Conservation (phyloP, 2,113 vertebrate species). For the Agapornis roseicollis region DNA sequence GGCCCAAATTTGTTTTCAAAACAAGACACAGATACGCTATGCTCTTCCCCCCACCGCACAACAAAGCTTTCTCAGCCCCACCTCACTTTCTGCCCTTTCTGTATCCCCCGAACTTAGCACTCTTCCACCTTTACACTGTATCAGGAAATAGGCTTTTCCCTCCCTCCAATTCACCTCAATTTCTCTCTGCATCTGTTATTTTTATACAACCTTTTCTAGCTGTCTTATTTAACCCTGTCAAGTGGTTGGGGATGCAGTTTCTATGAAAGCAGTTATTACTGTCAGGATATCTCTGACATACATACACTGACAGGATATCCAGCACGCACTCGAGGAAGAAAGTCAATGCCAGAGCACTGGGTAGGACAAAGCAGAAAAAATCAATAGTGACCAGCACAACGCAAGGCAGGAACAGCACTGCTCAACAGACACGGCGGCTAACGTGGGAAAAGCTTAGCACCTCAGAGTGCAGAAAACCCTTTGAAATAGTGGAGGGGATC, state of each 20-base stretch:
- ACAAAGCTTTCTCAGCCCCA: not conserved
- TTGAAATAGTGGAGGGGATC: not conserved
- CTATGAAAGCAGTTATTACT: not conserved
- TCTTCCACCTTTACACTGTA: rapidly evolving
- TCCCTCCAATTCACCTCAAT: not conserved
- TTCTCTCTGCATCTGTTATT: not conserved
- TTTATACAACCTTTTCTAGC: not conserved
- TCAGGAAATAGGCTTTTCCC: not conserved
- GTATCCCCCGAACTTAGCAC: not conserved
- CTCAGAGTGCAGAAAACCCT: not conserved
- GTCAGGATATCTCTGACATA: not conserved
- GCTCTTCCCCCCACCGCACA: not conserved
- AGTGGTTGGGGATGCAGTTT: not conserved
- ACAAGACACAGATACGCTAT: not conserved
- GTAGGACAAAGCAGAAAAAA: not conserved
- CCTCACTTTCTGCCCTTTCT: rapidly evolving
- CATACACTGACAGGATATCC: not conserved
- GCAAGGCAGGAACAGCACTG: not conserved
- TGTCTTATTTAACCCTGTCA: not conserved
- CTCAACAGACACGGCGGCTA: not conserved
- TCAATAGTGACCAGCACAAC: rapidly evolving
- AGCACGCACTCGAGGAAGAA: rapidly evolving
- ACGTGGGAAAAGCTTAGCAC: not conserved
- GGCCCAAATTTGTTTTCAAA: not conserved
- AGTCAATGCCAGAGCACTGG: not conserved